Evolutionary conservation across 2,113 vertebrate genomes (phyloP).

Genomic region (Monopterus albus): DNA sequence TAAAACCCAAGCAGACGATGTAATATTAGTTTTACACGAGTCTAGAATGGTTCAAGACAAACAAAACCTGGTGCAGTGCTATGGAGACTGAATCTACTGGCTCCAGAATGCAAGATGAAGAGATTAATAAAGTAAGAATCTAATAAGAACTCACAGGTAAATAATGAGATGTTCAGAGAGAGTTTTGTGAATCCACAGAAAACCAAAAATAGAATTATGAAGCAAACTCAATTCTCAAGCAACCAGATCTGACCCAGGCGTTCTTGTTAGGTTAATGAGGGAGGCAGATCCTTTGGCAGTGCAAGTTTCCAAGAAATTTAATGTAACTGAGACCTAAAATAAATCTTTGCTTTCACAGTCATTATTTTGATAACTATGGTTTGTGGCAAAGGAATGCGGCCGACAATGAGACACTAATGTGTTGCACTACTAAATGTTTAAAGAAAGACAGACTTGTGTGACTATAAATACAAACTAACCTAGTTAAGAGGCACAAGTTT

Average conservation of each 20-base stretch:
- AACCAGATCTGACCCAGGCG: background rate
- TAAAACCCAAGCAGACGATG: background rate
- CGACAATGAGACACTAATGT: background rate
- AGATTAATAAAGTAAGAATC: too few relatives aligned
- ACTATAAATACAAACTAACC: background rate
- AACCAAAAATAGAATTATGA: constrained; percentile 33
- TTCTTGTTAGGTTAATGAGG: constrained; percentile 16
- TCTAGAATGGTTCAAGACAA: too few relatives aligned
- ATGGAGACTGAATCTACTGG: background rate
- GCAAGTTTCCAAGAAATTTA: background rate
- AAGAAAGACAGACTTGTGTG: background rate
- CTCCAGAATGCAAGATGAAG: too few relatives aligned
- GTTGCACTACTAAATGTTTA: too few relatives aligned
- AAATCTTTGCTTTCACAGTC: background rate
- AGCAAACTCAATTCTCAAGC: constrained; percentile 1
- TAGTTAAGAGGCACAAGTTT: background rate
- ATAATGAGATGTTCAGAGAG: constrained; percentile 6
- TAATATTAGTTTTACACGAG: too few relatives aligned
- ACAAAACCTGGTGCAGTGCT: background rate
- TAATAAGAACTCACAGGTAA: background rate
- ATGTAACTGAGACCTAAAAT: background rate
- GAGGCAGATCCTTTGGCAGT: background rate
- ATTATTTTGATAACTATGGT: background rate
- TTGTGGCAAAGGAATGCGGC: background rate
- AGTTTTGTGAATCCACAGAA: constrained; percentile 1